Evolutionary conservation across 2,113 vertebrate genomes (phyloP).

Genomic region (Hemibagrus wyckioides): DNA sequence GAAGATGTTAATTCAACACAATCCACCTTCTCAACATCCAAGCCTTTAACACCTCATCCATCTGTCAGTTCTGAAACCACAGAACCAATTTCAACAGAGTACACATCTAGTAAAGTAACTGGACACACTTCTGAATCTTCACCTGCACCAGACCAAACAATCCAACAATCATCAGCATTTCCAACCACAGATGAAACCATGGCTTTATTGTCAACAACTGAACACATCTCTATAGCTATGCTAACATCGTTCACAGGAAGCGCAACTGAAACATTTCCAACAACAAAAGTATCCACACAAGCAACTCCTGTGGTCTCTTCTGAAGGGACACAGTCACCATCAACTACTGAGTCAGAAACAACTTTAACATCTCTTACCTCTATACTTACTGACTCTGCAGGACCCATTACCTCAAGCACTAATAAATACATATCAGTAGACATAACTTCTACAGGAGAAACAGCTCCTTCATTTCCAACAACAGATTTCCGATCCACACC

Average conservation of each 20-base stretch:
- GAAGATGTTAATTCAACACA: background rate
- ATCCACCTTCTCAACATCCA: background rate
- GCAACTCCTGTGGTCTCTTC: background rate
- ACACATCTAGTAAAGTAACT: background rate
- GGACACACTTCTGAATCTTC: background rate
- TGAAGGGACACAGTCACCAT: background rate
- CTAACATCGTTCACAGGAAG: background rate
- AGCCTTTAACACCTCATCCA: background rate
- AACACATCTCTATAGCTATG: background rate
- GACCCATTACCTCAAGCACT: background rate
- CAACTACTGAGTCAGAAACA: background rate
- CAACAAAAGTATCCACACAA: background rate
- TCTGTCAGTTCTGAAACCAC: no score
- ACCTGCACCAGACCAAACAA: no score
- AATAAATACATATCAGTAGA: background rate
- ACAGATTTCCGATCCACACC: background rate
- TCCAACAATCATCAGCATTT: background rate
- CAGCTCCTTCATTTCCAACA: background rate
- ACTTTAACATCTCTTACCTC: background rate
- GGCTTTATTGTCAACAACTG: background rate
- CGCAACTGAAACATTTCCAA: background rate
- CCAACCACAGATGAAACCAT: background rate
- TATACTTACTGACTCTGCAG: no score
- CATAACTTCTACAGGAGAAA: background rate
- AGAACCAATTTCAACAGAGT: background rate